These are phyloP conservation scores for Euwallacea fornicatus DNA, from an alignment of 1,140 invertebrate species.

Conservation along the genomic window DNA sequence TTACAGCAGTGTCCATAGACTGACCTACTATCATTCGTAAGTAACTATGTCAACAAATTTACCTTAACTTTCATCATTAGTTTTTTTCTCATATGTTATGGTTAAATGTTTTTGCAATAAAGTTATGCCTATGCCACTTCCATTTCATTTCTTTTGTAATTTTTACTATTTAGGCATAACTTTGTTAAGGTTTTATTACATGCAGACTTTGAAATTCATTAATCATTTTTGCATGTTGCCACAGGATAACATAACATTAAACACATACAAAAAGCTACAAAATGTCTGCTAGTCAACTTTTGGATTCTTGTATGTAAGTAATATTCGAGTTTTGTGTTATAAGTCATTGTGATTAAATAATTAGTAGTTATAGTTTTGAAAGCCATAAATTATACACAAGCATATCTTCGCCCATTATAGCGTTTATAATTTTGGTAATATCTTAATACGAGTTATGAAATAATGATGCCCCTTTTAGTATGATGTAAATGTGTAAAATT, in stretches of 20 bases:
- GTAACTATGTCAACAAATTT: not conserved
- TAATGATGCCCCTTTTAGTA: no score
- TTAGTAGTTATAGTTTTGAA: no score
- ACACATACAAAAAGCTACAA: constrained; percentile 45
- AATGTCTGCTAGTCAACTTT: constrained; percentile 54
- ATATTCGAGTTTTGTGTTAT: not conserved
- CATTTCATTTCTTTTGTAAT: not conserved
- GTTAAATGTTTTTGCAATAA: not conserved
- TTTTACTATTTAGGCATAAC: not conserved
- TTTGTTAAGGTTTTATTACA: constrained; percentile 7
- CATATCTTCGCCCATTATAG: no score
- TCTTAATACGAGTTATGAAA: no score
- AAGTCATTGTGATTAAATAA: no score
- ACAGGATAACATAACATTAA: constrained; percentile 46
- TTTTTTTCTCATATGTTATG: no score
- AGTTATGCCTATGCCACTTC: not conserved
- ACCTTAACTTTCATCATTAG: no score
- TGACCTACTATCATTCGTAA: constrained; percentile 27
- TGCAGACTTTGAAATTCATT: constrained; percentile 21
- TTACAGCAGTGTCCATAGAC: constrained; percentile 7
- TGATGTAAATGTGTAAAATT: no score
- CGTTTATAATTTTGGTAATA: no score
- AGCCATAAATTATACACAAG: no score
- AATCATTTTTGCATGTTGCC: constrained; percentile 51
- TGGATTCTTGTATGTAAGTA: constrained; percentile 56